Base-by-base conservation (phyloP, 2,113 vertebrate species). In the Sterna hirundo region DNA sequence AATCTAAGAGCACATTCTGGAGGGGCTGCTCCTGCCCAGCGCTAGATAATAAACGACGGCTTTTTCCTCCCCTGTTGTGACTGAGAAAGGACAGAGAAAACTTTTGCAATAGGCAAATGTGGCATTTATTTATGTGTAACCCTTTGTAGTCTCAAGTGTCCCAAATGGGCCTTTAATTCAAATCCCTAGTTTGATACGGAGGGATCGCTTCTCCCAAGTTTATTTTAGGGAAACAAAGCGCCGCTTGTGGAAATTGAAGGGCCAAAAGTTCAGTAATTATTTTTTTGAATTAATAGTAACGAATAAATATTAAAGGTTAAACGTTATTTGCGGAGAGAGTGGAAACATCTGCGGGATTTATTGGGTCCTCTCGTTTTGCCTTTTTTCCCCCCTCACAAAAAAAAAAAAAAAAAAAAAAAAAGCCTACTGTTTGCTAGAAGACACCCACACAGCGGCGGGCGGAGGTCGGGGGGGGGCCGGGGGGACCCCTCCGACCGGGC, bases 81-180 rank as follows among this genome's bases (percentile, higher is more conserved):
- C 96, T 97, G 93, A 98, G 97, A 98, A 98, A 98, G 95, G 92
- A 93, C 96, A 74, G 90, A 98, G 97, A 98, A 98, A 98, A 98
- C 97, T 98, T 98, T 97, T 96, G 97, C 98, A 98, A 96, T 95
- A 97, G 97, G 97, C 97, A 98, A 98, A 98, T 97, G 96, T 96
- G 90, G 93, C 97, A 97, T 98, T 98, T 97, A 97, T 97, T 98
- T 98, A 96, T 96, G 94, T 96, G 98, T 97, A 98, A 98, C 97
- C 97, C 98, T 98, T 98, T 97, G 95, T 98, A 94, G 97, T 94
- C 98, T 96, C 97, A 95, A 98, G 97, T 95, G 96, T 97, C 95
- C 97, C 96, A 84, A 96, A 96, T 40, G 94, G 97, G 96, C 88
- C 97, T 97, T 97, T 94, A 97, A 97, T 96, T 97, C 97, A 94